Evolutionary conservation across 2,113 vertebrate species (phyloP).

Genomic region (Camelus bactrianus): DNA sequence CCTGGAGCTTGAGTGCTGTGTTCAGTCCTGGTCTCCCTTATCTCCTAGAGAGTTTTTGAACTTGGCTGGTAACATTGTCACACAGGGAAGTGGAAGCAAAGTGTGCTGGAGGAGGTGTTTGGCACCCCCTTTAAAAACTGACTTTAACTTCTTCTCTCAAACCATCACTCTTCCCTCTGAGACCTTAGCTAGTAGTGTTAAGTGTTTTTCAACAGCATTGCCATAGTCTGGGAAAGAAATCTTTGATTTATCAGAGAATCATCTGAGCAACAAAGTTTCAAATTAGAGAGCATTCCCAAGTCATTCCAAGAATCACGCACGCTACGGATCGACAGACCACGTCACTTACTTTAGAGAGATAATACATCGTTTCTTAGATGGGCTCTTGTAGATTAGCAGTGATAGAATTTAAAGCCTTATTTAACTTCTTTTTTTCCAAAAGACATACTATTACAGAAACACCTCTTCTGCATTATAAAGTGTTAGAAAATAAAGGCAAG

Average conservation of each 20-base stretch:
- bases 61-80: neutral
- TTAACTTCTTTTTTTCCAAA: constrained; percentile 8
- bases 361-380: neutral
- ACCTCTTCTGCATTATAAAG: neutral
- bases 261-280: neutral
- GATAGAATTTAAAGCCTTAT: constrained; percentile 8
- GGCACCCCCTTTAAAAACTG: neutral
- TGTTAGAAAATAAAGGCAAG: constrained; percentile 35
- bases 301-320: neutral
- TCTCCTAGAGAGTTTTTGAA: neutral
- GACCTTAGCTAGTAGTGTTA: neutral
- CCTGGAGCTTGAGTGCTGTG: neutral
- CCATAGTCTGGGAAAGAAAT: neutral
- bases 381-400: neutral
- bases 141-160: neutral
- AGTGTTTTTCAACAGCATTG: neutral
- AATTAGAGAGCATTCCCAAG: neutral
- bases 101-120: neutral
- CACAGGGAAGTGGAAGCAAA: neutral
- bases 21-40: neutral
- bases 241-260: constrained; percentile 37
- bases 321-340: neutral
- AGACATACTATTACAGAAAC: neutral
- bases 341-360: constrained; percentile 9
- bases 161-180: neutral